These are phyloP conservation scores for Circaetus gallicus DNA, from an alignment of 2,113 vertebrate genomes.

Conservation along the genomic window DNA sequence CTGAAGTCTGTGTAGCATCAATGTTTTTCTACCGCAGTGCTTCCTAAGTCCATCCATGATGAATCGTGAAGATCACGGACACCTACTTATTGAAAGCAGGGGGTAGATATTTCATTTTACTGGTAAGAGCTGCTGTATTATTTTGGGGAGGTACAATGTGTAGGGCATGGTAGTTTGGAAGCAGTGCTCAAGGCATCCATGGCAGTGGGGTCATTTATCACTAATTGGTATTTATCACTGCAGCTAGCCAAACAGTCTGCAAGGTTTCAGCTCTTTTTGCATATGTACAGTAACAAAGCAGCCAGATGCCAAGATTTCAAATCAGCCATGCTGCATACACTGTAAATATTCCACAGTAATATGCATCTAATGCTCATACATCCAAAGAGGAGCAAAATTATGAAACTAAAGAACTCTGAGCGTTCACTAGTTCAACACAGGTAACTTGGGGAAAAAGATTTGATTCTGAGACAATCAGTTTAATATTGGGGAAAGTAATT, in stretches of 20 bases:
- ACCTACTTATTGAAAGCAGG: not conserved
- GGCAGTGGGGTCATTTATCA: not conserved
- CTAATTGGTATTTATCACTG: not conserved
- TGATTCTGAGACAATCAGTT: not conserved
- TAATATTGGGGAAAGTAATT: not conserved
- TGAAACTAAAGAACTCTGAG: not conserved
- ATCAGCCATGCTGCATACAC: not conserved
- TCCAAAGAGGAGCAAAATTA: not conserved
- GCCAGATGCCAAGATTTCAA: not conserved
- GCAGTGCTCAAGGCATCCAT: not conserved
- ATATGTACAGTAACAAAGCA: not conserved
- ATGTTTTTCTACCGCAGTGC: not conserved
- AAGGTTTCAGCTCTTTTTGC: not conserved
- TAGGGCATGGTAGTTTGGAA: not conserved
- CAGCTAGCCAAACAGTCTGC: not conserved
- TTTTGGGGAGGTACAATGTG: not conserved
- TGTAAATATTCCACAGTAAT: not conserved
- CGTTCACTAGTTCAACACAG: not conserved
- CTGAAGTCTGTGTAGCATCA: not conserved
- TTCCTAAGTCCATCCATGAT: not conserved
- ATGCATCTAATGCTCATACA: not conserved
- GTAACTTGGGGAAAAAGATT: not conserved
- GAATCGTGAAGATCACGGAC: not conserved
- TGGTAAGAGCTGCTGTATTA: not conserved
- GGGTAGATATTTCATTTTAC: not conserved